A percentile compares a stretch with the other conserved stretches of the same genome.
These are phyloP conservation scores for Periparus ater DNA, from an alignment of 2,797 vertebrate genomes.

Conservation along the genomic window DNA sequence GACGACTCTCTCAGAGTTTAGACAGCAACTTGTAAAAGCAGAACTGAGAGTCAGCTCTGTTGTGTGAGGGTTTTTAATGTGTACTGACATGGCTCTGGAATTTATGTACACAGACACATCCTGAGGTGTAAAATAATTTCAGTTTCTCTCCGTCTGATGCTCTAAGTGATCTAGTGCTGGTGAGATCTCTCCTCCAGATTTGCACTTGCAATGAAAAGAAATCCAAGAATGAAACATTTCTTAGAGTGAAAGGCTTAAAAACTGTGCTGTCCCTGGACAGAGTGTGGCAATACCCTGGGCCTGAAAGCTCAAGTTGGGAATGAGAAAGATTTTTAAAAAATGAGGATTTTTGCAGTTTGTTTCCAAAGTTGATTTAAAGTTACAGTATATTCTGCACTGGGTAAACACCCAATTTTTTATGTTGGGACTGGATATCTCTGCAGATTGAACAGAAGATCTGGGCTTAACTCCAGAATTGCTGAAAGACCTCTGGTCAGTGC, in stretches of 20 bases:
- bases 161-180: background rate
- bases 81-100: background rate
- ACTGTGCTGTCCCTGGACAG: background rate
- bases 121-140: background rate
- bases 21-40: background rate
- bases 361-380: background rate
- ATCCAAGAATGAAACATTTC: background rate
- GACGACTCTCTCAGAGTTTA: background rate
- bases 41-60: background rate
- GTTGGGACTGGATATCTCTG: background rate
- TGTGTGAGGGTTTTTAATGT: background rate
- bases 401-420: background rate
- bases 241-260: background rate
- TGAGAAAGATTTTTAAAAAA: background rate
- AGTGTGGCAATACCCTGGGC: background rate
- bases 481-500: background rate
- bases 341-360: background rate
- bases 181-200: background rate
- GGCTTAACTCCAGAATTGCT: background rate
- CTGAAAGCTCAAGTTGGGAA: background rate
- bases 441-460: background rate
- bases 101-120: background rate
- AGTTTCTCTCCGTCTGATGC: background rate
- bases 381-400: rapidly evolving
- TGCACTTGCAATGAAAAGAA: background rate